Evolutionary conservation across 2,888 invertebrate genomes (phyloP), one percentile per base, ranked within the genome.

Genomic region (Nomada ruficornis): DNA sequence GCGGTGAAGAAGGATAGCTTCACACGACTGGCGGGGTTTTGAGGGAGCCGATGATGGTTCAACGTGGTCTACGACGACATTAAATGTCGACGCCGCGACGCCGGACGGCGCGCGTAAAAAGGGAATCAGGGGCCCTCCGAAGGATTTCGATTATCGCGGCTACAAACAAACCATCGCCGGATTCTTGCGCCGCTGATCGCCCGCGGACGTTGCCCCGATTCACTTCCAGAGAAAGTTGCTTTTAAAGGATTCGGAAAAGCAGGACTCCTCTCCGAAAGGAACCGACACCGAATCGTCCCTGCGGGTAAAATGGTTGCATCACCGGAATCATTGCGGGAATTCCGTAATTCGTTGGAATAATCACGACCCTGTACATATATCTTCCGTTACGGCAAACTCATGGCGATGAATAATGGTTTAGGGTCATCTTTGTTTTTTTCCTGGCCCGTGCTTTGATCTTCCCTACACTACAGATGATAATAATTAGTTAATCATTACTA

Each of bases 131-230:
- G 15, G 59, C 60, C 54, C 63, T 67, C 62, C 65, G 4, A 65
- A 76, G 76, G 80, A 65, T 84, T 84, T 83, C 71, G 80, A 83
- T 84, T 80, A 77, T 80, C 74, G 67, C 64, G 85, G 81, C 86
- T 59, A 36, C 71, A 78, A 77, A 71, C 65, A 63, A 52, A 64
- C 77, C 84, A 86, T 85, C 86, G 36, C 15, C 55, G 54, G 36
- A 77, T 88, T 89, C 89, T 90, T 89, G 65, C 89, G 82, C 70
- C 73, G 83, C 83, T 77, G 29, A 55, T 65, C 29, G 65, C 87
- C 72, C 88, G 87, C 69, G 83, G 73, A 83, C 82, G 63, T 83
- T 83, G 82, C 74, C 59, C 81, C 71, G 64, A 59, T 76, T 80
- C 55, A 42, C 52, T 64, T 54, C 44, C 80, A 54, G 70, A 65